phyloP scores from a whole-genome alignment of 2,113 vertebrate species.

The Triplophysa dalaica region DNA sequence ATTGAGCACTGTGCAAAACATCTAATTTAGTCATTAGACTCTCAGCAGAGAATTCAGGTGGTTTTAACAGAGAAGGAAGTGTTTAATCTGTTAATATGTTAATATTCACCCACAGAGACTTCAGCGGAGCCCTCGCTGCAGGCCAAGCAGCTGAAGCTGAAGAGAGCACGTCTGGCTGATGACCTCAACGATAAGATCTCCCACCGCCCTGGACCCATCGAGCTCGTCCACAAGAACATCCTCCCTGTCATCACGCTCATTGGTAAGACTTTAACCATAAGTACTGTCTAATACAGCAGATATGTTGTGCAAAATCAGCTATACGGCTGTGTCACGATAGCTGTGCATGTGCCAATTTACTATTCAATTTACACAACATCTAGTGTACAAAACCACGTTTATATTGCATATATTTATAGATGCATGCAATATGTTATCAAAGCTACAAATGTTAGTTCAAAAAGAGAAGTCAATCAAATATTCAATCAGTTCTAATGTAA shows the following conservation, averaged over 20 bases:
- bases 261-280: constrained; percentile 56
- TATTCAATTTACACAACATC: not conserved
- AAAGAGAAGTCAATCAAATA: too few species aligned
- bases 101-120: constrained; percentile 82
- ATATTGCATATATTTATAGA: too few species aligned
- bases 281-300: not conserved
- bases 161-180: constrained; percentile 91
- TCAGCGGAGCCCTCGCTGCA: constrained; percentile 95
- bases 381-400: too few species aligned
- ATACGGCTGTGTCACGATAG: not conserved
- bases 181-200: constrained; percentile 98
- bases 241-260: constrained; percentile 79
- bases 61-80: constrained; percentile 43
- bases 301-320: not conserved
- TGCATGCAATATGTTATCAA: too few species aligned
- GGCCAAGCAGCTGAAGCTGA: constrained; percentile 95
- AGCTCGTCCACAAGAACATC: constrained; percentile 97
- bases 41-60: not conserved
- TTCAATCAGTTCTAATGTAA: not conserved
- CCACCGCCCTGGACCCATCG: constrained; percentile 93
- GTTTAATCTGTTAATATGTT: constrained; percentile 74
- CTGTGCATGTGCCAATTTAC: not conserved
- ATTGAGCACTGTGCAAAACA: not conserved
- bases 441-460: not conserved
- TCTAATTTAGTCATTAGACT: not conserved